Percentiles rank a stretch among this genome's conserved stretches.
Evolutionary conservation across 2,888 invertebrate species (phyloP).

Genomic region (Agriopis marginaria): DNA sequence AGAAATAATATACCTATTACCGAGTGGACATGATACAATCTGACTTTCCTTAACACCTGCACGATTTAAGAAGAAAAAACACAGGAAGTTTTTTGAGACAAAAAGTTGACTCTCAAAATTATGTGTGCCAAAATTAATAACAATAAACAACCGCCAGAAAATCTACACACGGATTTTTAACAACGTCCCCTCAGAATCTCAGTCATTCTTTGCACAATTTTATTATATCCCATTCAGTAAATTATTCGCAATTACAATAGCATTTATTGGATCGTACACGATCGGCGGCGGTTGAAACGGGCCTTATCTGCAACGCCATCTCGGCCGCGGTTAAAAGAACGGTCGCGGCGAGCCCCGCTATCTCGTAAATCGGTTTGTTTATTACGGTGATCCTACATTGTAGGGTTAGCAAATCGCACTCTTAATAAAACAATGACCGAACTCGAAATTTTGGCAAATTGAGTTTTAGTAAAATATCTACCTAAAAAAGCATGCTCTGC

Average conservation of each 20-base stretch:
- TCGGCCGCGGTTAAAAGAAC: constrained; percentile 29
- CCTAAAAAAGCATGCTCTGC: no score
- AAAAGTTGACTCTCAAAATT: neutral
- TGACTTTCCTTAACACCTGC: no score
- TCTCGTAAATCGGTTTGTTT: constrained; percentile 48
- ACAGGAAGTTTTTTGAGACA: no score
- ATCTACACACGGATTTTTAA: neutral
- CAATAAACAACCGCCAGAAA: neutral
- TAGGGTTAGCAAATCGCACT: constrained; percentile 11
- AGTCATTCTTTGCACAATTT: constrained; percentile 33
- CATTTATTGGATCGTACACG: constrained; percentile 44
- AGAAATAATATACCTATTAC: no score
- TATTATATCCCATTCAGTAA: constrained; percentile 36
- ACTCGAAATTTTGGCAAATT: no score
- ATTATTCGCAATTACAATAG: constrained; percentile 47
- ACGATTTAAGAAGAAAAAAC: no score
- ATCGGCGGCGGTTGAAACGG: constrained; percentile 46
- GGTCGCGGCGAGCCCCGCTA: constrained; percentile 30
- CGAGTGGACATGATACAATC: no score
- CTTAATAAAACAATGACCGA: no score
- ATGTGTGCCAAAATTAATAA: neutral
- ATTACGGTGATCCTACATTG: constrained; percentile 28
- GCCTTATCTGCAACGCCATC: constrained; percentile 49
- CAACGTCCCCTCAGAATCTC: constrained; percentile 7
- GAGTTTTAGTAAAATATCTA: no score